A percentile compares a stretch with the other conserved stretches of the same genome.
These are phyloP conservation scores for Brachypteracias leptosomus DNA, from an alignment of 2,113 vertebrate genomes.

Conservation along the genomic window DNA sequence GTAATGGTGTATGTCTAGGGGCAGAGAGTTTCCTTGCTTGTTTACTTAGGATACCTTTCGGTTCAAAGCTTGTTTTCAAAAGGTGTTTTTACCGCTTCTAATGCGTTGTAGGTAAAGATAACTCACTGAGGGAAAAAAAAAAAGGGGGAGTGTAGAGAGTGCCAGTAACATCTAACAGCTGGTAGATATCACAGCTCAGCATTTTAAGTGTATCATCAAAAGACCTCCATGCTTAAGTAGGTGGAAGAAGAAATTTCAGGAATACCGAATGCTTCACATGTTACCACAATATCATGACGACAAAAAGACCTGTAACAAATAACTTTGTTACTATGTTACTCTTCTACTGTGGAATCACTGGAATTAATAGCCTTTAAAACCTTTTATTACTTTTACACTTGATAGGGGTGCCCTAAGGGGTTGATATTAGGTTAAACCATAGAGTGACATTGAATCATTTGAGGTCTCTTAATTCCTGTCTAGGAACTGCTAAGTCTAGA, in stretches of 20 bases:
- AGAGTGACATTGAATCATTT: conserved; percentile 33
- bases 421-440: conserved; percentile 31
- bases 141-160: background rate
- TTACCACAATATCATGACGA: background rate
- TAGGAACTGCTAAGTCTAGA: conserved; percentile 30
- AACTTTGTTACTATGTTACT: background rate
- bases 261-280: background rate
- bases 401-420: background rate
- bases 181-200: background rate
- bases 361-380: conserved; percentile 47
- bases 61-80: conserved; percentile 15
- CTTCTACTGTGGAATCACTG: background rate
- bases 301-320: conserved; percentile 19
- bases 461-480: conserved; percentile 49
- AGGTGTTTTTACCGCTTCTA: background rate
- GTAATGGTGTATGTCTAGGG: background rate
- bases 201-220: background rate
- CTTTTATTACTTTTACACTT: conserved; percentile 27
- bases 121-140: background rate
- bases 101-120: background rate
- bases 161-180: background rate
- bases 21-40: background rate
- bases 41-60: background rate
- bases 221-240: background rate
- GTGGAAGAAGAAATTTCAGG: conserved; percentile 4